Evolutionary conservation across 2,888 invertebrate genomes (phyloP), one percentile per base, ranked within the genome.

Genomic region (Artemia sinica): DNA sequence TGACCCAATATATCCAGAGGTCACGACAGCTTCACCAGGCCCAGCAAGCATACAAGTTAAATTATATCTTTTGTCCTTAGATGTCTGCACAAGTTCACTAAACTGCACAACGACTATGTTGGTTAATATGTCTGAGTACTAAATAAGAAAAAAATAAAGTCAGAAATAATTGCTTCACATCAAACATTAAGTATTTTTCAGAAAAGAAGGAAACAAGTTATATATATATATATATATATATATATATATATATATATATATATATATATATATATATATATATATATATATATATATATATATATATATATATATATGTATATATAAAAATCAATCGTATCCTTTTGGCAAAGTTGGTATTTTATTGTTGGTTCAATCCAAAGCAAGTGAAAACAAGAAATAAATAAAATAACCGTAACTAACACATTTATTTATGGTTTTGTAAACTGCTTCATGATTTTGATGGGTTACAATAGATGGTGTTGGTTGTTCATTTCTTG

Each of bases 61-160:
- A 77, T 93, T 93, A 79, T 91, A 93, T 12, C 91, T 83, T 75
- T 92, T 91, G 78, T 93, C 92, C 71, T 88, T 82, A 28, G 89
- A 88, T 0, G 92, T 92, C 80, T 92, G 92, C 1, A 93, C 91
- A 75, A 87, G 88, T 78, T 93, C 91, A 73, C 91, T 91, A 80
- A 92, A 92, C 77, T 93, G 92, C 0, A 93, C 91, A 28, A 92
- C 91, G 8, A 91, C 90, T 72, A 93, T 92, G 76, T 92, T 93
- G 71, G 92, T 92, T 85, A 92, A 87, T 7, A 91, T 90, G 75
- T 93, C 92, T 7, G 90, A 91, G 75, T 88, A 91, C 88, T 89
- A 78, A n/a, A 77, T 78, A 73, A 52, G 69, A 71, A 68, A 71
- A 68, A 9, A 71, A 58, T 8, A 13, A 50, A 51, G 11, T 48